phyloP scores from a whole-genome alignment of 1,140 invertebrate species.

The Pollicipes pollicipes region DNA sequence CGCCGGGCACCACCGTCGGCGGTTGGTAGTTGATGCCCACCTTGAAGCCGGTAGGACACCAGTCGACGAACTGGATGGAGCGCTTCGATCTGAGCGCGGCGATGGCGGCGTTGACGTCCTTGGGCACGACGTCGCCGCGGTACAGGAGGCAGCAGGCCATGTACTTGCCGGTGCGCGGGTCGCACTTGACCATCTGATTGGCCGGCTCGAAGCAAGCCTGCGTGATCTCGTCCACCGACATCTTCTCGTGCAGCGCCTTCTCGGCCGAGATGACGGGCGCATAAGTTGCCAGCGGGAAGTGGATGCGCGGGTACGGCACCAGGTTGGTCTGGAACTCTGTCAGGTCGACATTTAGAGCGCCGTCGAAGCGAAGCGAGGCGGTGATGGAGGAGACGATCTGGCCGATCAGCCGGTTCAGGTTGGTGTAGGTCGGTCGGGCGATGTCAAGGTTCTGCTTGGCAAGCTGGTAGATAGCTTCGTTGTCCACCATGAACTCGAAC shows the following conservation, averaged over 20 bases:
- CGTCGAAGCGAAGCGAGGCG: too few relatives aligned
- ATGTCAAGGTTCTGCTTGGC: constrained; percentile 60
- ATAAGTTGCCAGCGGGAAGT: too few relatives aligned
- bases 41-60: too few relatives aligned
- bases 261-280: constrained; percentile 63
- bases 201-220: constrained; percentile 76
- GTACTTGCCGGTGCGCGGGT: too few relatives aligned
- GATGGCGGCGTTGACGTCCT: constrained; percentile 67
- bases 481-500: constrained; percentile 61
- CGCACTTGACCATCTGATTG: too few relatives aligned
- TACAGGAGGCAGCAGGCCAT: too few relatives aligned
- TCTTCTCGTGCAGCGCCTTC: constrained; percentile 64
- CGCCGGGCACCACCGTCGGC: too few relatives aligned
- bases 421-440: constrained; percentile 6
- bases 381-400: too few relatives aligned
- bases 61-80: constrained; percentile 54
- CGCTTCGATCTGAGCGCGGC: constrained; percentile 64
- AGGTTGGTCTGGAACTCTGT: too few relatives aligned
- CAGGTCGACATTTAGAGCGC: constrained; percentile 40
- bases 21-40: too few relatives aligned
- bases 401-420: too few relatives aligned
- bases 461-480: constrained; percentile 72
- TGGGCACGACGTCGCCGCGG: constrained; percentile 59
- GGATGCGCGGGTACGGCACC: too few relatives aligned
- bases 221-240: constrained; percentile 58